phyloP scores from a whole-genome alignment of 2,888 invertebrate genomes.

The Merodon equestris region DNA sequence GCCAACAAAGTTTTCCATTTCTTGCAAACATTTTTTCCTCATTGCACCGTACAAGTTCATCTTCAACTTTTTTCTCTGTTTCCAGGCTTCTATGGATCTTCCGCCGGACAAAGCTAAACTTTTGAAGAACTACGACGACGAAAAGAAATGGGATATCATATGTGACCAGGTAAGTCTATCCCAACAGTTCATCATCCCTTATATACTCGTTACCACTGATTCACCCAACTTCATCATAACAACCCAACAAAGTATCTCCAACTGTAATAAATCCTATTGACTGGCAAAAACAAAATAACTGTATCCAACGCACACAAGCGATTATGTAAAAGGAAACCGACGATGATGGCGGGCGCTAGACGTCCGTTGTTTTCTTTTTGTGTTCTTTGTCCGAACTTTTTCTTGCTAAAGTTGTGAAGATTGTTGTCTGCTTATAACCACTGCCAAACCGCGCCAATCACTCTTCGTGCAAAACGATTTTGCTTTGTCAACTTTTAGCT shows the following conservation, averaged over 20 bases:
- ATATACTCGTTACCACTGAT: too few species aligned
- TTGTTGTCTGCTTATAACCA: conserved; percentile 27
- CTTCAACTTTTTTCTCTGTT: conserved; percentile 74
- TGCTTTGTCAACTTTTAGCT: conserved; percentile 34
- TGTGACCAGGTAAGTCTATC: conserved; percentile 92
- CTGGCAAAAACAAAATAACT: conserved; percentile 17
- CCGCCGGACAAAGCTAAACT: conserved; percentile 99
- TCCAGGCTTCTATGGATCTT: conserved; percentile 98
- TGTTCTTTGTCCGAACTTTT: conserved; percentile 17
- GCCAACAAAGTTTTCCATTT: too few species aligned
- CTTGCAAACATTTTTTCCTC: too few species aligned
- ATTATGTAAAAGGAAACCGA: conserved; percentile 49
- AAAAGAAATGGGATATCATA: conserved; percentile 99
- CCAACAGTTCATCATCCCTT: not conserved
- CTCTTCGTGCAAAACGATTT: conserved; percentile 20
- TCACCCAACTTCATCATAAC: too few species aligned
- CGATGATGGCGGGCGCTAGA: not conserved
- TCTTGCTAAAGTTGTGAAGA: conserved; percentile 25
- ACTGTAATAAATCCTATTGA: conserved; percentile 33
- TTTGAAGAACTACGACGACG: conserved; percentile 95
- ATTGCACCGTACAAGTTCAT: too few species aligned
- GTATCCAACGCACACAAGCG: conserved; percentile 17
- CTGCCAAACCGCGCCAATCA: not conserved
- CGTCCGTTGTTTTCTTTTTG: conserved; percentile 4
- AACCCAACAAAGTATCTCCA: not conserved